These are phyloP conservation scores for Plecturocebus donacophilus DNA, from an alignment of 2,113 vertebrate species.

Conservation along the genomic window DNA sequence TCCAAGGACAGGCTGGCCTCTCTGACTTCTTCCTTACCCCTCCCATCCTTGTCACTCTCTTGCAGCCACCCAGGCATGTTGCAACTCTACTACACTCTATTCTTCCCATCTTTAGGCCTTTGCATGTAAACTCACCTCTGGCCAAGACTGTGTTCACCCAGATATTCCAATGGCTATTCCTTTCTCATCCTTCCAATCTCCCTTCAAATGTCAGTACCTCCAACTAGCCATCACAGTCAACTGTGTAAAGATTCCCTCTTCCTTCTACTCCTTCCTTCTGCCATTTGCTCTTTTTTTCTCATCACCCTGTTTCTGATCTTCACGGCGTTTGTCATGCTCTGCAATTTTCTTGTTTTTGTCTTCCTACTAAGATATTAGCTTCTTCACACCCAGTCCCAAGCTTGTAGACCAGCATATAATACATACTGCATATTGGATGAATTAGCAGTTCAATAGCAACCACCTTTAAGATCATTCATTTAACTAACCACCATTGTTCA, in stretches of 20 bases:
- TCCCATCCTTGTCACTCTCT: background rate
- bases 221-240: accelerated
- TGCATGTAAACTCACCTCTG: background rate
- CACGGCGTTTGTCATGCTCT: background rate
- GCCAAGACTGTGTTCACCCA: background rate
- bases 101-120: background rate
- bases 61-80: no score
- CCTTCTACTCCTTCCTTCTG: no score
- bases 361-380: background rate
- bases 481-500: background rate
- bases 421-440: background rate
- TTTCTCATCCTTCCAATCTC: background rate
- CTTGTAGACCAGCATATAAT: background rate
- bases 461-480: background rate
- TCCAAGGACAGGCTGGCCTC: background rate
- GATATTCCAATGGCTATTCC: accelerated
- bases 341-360: background rate
- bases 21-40: background rate
- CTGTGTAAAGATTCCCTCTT: no score
- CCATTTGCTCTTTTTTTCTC: background rate
- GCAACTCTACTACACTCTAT: accelerated
- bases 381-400: background rate
- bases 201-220: no score
- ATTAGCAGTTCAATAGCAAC: background rate
- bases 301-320: background rate